Evolutionary conservation across 92 coral and sea anemone genomes (phyloP), one percentile per base, ranked within the genome.

Genomic region (Virgularia gustaviana): DNA sequence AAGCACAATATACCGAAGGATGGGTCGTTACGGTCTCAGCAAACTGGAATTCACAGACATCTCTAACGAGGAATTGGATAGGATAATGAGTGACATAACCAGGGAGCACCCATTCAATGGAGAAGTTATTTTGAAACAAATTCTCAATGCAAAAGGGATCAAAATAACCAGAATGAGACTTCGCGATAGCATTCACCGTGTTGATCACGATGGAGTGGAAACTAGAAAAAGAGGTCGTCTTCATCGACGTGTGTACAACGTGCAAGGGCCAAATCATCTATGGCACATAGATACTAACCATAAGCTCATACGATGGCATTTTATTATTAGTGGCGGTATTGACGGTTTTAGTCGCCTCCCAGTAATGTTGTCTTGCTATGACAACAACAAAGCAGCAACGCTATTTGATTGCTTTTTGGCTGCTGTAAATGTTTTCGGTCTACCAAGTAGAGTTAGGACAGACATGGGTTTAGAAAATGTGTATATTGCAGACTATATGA

Each of bases 131-230:
- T 16, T 67, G 0, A 82, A 76, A 73, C 81, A 77, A 2, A 24
- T 82, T 34, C 82, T 82, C 13, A 19, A 28, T 38, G 64, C 68
- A 52, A 80, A 38, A 75, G 80, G 85, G 13, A 42, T 86, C 37
- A 77, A 41, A 36, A 84, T 86, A 9, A 86, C 81, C 34, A 81
- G 90, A 73, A 85, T 67, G 86, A 67, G 90, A 55, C 65, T 82
- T 30, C 60, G 90, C 27, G 90, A 86, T 55, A 77, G 81, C 65
- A 78, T 86, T 20, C 90, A 82, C 72, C 61, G 90, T 34, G 80
- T 76, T 19, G 73, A 47, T 47, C 49, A 43, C 25, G 59, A 61
- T 33, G 80, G 80, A 33, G 71, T 55, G 39, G 57, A 12, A 39
- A 76, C 36, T n/a, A 78, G 87, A 20, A 83, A 79, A 49, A 78